phyloP scores from a whole-genome alignment of 2,888 invertebrate genomes.

The Polyommatus icarus region DNA sequence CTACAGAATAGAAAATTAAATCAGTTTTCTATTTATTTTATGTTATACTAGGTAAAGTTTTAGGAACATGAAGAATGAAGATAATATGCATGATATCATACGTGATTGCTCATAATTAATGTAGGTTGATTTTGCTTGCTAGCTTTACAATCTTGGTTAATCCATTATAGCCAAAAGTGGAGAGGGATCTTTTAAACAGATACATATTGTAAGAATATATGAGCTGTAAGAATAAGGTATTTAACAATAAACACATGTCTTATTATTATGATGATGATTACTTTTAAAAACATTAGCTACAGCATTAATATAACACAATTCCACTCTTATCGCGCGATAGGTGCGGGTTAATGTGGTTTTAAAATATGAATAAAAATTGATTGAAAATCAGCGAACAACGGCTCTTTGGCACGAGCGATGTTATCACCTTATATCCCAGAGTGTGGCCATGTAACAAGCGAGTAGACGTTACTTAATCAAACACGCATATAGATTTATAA shows the following conservation, averaged over 20 bases:
- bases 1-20: neutral
- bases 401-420: slow-evolving; percentile 19
- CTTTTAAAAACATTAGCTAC: neutral
- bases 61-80: neutral
- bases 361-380: slow-evolving; percentile 27
- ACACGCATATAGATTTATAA: neutral
- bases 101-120: too few species aligned
- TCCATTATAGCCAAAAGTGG: too few species aligned
- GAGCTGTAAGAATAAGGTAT: too few species aligned
- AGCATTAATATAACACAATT: neutral
- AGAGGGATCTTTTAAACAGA: too few species aligned
- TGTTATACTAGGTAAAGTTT: too few species aligned
- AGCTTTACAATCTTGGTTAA: too few species aligned
- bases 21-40: too few species aligned
- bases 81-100: too few species aligned
- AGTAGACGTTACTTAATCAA: neutral
- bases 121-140: too few species aligned
- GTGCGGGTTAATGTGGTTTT: slow-evolving; percentile 1
- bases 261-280: too few species aligned
- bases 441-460: neutral
- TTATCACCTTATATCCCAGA: neutral
- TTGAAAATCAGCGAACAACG: slow-evolving; percentile 23
- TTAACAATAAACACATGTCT: too few species aligned
- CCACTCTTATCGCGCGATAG: neutral
- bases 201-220: too few species aligned